Conservation (phyloP, 2,888 invertebrate species). For the Heliconius ismenius region DNA sequence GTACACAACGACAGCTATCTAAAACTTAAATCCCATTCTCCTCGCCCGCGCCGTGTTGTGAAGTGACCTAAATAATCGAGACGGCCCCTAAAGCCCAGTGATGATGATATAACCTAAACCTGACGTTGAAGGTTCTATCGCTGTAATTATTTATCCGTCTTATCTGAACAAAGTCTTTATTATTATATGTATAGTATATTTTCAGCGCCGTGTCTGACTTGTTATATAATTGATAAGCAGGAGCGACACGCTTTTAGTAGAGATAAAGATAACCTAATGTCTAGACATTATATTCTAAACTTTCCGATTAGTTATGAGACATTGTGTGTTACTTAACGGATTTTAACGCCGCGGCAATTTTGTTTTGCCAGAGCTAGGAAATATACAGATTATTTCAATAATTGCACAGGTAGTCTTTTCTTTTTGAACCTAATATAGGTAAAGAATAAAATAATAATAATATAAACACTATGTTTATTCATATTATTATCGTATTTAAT, state of each 20-base stretch:
- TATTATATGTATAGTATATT: neutral
- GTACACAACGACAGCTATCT: neutral
- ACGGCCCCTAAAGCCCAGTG: neutral
- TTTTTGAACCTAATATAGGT: no score
- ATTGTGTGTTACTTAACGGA: neutral
- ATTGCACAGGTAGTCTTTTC: no score
- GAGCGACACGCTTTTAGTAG: no score
- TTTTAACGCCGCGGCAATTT: neutral
- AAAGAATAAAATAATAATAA: no score
- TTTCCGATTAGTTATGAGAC: no score
- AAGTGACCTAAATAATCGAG: conserved; percentile 31
- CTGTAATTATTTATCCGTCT: conserved; percentile 4
- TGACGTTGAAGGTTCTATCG: conserved; percentile 21
- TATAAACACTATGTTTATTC: no score
- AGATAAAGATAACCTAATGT: no score
- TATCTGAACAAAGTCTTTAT: neutral
- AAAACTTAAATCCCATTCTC: conserved; percentile 6
- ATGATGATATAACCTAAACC: neutral
- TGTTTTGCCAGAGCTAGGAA: no score
- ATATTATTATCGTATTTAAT: no score
- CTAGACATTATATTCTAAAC: no score
- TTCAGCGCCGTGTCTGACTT: neutral
- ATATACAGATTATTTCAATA: no score
- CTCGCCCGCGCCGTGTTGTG: conserved; percentile 13
- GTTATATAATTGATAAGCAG: neutral